A percentile compares a stretch with the other conserved stretches of the same genome.
Conservation (phyloP, 2,113 vertebrate species). For the Abramis brama region DNA sequence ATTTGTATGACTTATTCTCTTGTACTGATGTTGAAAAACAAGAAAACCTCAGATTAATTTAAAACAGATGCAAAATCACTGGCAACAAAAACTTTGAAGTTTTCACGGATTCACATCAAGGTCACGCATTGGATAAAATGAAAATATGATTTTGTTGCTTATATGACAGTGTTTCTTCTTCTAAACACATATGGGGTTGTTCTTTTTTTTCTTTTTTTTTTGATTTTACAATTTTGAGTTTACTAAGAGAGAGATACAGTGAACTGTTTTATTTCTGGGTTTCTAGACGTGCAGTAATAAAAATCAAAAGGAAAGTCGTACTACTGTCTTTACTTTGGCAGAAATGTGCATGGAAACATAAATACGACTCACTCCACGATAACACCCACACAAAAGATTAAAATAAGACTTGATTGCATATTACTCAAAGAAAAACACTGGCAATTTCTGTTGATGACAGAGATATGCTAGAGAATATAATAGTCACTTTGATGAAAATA, state of each 20-base stretch:
- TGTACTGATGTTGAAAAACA: neutral
- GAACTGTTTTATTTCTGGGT: neutral
- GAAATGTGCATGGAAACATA: conserved; percentile 28
- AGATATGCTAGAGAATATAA: conserved; percentile 35
- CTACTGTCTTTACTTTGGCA: conserved; percentile 47
- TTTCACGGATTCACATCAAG: conserved; percentile 26
- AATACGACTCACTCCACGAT: conserved; percentile 14
- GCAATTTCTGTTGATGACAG: conserved; percentile 41
- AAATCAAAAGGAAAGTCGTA: conserved; percentile 35
- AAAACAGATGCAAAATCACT: conserved; percentile 17
- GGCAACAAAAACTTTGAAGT: conserved; percentile 27
- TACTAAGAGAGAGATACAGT: conserved; percentile 5
- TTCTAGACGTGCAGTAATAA: conserved; percentile 30
- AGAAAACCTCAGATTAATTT: conserved; percentile 19
- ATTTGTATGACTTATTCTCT: conserved; percentile 16
- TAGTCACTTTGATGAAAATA: conserved; percentile 43
- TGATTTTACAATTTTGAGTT: neutral
- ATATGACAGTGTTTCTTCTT: neutral
- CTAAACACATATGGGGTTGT: neutral
- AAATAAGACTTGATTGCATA: conserved; percentile 39
- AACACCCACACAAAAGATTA: conserved; percentile 22
- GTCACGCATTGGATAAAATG: conserved; percentile 3
- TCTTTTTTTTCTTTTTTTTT: neutral
- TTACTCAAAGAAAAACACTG: conserved; percentile 32
- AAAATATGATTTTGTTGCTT: conserved; percentile 21